A percentile compares a stretch with the other conserved stretches of the same genome.
phyloP scores from a whole-genome alignment of 2,888 invertebrate genomes.

The Nezara viridula region DNA sequence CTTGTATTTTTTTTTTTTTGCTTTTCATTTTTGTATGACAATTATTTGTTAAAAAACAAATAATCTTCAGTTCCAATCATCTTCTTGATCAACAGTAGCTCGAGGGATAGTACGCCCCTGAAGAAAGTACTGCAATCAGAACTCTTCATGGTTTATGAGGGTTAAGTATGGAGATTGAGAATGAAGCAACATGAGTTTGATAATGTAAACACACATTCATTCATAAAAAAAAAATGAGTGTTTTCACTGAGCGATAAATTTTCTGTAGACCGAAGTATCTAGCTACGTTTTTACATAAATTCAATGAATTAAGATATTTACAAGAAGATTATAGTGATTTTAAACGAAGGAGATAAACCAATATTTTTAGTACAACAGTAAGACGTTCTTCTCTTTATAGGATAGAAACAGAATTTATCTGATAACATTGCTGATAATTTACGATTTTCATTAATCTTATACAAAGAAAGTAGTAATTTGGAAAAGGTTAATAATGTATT shows the following conservation, averaged over 20 bases:
- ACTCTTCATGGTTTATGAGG: too few species aligned
- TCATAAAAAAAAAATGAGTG: neutral
- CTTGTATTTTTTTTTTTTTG: too few species aligned
- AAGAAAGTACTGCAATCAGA: too few species aligned
- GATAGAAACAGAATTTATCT: neutral
- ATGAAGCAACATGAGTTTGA: neutral
- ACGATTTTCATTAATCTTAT: constrained; percentile 16
- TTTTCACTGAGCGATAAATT: neutral
- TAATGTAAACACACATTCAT: neutral
- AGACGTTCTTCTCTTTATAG: neutral
- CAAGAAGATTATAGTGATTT: neutral
- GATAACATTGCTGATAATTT: constrained; percentile 8
- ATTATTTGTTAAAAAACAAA: too few species aligned
- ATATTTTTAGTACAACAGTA: neutral
- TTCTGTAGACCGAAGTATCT: neutral
- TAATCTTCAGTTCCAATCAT: too few species aligned
- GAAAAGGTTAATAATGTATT: constrained; percentile 16
- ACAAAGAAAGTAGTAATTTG: constrained; percentile 27
- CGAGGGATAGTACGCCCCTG: too few species aligned
- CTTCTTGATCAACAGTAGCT: too few species aligned
- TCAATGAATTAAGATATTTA: constrained; percentile 10
- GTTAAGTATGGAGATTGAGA: neutral
- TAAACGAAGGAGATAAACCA: neutral
- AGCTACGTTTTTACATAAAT: neutral
- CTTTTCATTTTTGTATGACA: too few species aligned